Evolutionary conservation across 2,888 invertebrate species (phyloP), one percentile per base, ranked within the genome.

Genomic region (Microctonus hyperodae): DNA sequence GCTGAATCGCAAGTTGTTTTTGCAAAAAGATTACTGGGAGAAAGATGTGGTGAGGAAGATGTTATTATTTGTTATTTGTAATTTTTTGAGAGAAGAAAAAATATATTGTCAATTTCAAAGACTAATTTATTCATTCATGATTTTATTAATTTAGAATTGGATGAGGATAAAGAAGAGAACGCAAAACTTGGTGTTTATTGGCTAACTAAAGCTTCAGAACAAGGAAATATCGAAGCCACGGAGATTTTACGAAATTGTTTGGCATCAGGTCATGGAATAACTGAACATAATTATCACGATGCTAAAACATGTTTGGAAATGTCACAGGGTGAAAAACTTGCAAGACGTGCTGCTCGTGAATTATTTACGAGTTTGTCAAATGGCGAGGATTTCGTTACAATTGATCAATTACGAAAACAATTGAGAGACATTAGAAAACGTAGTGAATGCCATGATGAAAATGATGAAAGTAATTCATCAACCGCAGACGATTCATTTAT

Each of bases 201-300:
- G 96, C 85, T 97, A 57, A 91, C 95, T n/a, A 92, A 93, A 85
- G 96, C 97, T 1, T 95, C 96, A 0, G 93, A 95, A 78, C 95
- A 96, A 83, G 97, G 96, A 0, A 95, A 95, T 76, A 88, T 90
- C 51, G 94, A 95, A 81, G 96, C 96, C 0, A 92, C 95, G 37
- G 89, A 89, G 69, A 87, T 95, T 78, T 86, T 97, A 70, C 86
- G 88, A 82, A 89, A 91, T 83, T 92, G 92, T 77, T 87, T 94
- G 11, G 86, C 89, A 44, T 90, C 89, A 35, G 91, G 92, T 10
- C 87, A 88, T 84, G 93, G 93, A 6, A 91, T 93, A 6, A 91
- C 89, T 1, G 89, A 91, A 66, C 89, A 90, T 57, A 93, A 93
- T 82, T 89, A 90, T 77, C 86, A 90, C 60, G 92, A 92, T 77